Base-by-base conservation (phyloP, 2,113 vertebrate species). In the Atrichornis clamosus region DNA sequence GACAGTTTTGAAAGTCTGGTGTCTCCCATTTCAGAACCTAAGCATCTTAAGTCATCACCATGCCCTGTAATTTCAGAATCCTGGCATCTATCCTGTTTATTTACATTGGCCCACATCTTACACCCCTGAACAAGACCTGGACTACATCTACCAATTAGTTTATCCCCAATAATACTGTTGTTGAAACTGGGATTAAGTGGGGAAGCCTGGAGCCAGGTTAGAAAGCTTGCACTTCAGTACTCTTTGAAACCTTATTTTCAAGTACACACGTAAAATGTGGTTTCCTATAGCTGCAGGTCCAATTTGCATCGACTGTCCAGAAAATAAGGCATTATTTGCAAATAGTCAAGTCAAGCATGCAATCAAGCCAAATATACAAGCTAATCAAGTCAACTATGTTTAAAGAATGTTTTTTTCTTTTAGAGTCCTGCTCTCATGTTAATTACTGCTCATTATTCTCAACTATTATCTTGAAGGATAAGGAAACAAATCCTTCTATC, bases 11-110 rank as follows among this genome's bases (percentile, higher is more conserved):
- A 46, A 81, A 72, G 75, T 41, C 58, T 46, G 22, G 19, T 37
- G 32, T 89, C 84, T 93, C 41, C 63, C 67, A 56, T 46, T 81
- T 30, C 62, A 59, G 55, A 79, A 44, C 21, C 59, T 27, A 30
- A 87, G 73, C 46, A 95, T 32, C 39, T 70, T 33, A 30, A 89
- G 59, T 47, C 79, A 86, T 83, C 67, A 39, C 26, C 33, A 50
- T 86, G 55, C 55, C 70, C 90, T 96, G 44, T 90, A 95, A 91
- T 88, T 95, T 89, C 78, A 93, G 78, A 87, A 85, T 42, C 26
- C 65, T 89, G 87, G 74, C 37, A 93, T 64, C 72, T 15, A 32
- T 39, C 33, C 30, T 78, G 21, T 82, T 92, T 93, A 72, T 84
- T 96, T 95, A 69, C 49, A 73, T 33, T 78, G 82, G 68, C 75